Conservation (phyloP, 2,113 vertebrate species). For the Colossoma macropomum region DNA sequence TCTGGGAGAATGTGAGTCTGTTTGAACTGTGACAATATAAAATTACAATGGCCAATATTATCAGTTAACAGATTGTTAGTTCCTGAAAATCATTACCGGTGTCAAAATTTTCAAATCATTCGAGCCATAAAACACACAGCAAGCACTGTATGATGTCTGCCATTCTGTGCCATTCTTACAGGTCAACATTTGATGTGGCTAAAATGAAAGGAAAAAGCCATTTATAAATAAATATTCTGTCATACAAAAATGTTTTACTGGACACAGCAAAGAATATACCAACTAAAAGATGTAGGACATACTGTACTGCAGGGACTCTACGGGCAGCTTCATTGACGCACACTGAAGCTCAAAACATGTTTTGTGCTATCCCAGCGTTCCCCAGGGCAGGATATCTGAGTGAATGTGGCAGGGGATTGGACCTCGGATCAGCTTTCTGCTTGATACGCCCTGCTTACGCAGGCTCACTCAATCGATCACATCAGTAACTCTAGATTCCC, state of each 20-base stretch:
- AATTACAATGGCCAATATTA: too few relatives aligned
- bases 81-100: too few relatives aligned
- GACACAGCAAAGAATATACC: background rate
- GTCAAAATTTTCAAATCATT: too few relatives aligned
- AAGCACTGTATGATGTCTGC: too few relatives aligned
- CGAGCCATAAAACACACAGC: too few relatives aligned
- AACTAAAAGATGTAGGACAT: background rate
- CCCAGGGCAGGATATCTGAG: background rate
- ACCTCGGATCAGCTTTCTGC: conserved; percentile 17
- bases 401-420: conserved; percentile 10
- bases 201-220: background rate
- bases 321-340: conserved; percentile 7
- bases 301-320: background rate
- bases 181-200: background rate
- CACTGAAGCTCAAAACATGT: conserved; percentile 26
- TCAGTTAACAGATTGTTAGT: too few relatives aligned
- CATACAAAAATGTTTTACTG: background rate
- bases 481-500: conserved; percentile 31
- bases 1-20: too few relatives aligned
- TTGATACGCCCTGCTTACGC: conserved; percentile 5
- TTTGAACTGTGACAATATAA: too few relatives aligned
- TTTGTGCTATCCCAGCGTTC: conserved; percentile 17
- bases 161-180: too few relatives aligned
- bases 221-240: background rate
- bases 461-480: conserved; percentile 28